Percentiles rank a stretch among this genome's conserved stretches.
These are phyloP conservation scores for Poecilia velifera DNA, from an alignment of 2,797 vertebrate species.

Conservation along the genomic window DNA sequence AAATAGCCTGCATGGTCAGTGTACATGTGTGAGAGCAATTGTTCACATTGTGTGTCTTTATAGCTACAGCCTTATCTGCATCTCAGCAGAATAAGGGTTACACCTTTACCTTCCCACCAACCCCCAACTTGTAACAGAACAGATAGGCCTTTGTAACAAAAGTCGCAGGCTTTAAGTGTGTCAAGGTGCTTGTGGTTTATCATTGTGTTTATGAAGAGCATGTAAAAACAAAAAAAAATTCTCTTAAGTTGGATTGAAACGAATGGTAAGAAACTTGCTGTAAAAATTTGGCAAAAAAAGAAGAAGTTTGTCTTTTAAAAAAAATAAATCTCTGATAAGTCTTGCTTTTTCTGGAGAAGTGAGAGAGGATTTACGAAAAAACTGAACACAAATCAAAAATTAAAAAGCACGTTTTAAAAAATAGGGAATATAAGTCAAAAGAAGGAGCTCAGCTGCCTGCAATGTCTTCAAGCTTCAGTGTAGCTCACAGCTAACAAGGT, in stretches of 20 bases:
- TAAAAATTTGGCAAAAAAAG: not conserved
- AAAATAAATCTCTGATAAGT: constrained; percentile 1
- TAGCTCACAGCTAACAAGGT: constrained; percentile 4
- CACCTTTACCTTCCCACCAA: constrained; percentile 52
- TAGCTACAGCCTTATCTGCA: constrained; percentile 77
- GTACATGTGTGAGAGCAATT: constrained; percentile 78
- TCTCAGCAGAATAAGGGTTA: constrained; percentile 67
- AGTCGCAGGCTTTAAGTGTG: constrained; percentile 27
- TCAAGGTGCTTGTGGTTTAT: constrained; percentile 28
- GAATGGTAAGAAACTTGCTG: not conserved
- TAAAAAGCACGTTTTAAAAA: constrained; percentile 17
- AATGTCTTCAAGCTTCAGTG: constrained; percentile 31
- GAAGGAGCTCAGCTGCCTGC: constrained; percentile 16
- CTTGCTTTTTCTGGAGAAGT: constrained; percentile 51
- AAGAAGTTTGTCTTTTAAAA: not conserved
- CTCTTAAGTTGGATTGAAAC: not conserved
- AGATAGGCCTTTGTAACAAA: constrained; percentile 46
- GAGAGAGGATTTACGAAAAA: constrained; percentile 49
- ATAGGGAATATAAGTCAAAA: constrained; percentile 4
- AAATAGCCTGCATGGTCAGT: constrained; percentile 82
- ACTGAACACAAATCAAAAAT: constrained; percentile 33
- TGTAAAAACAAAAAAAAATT: not conserved
- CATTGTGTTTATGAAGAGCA: not conserved
- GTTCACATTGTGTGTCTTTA: constrained; percentile 76
- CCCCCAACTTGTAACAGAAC: constrained; percentile 53